Conservation (phyloP, 2,113 vertebrate species). For the Cryptotis parvus region DNA sequence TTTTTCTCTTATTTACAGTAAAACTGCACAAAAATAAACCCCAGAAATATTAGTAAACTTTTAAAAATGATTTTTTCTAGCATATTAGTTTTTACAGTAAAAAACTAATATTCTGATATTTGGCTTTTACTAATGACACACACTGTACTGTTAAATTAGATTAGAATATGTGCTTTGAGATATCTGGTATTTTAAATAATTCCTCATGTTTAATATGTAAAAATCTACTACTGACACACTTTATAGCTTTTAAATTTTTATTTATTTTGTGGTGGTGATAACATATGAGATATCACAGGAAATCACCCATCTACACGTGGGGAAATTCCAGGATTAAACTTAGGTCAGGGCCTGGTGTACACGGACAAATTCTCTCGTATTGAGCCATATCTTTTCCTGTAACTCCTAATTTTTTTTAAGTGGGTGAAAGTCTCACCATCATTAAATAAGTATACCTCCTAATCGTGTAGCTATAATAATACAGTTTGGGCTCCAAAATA, state of each 20-base stretch:
- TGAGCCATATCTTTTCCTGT: neutral
- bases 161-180: neutral
- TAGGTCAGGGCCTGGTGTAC: too few species aligned
- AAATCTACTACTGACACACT: neutral
- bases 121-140: neutral
- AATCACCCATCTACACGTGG: too few species aligned
- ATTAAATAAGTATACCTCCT: neutral
- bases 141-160: neutral
- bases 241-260: neutral
- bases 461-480: neutral
- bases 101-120: neutral
- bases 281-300: too few species aligned
- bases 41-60: too few species aligned
- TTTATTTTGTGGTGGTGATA: too few species aligned
- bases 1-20: neutral
- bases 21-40: neutral
- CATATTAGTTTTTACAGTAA: too few species aligned
- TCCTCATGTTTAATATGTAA: neutral
- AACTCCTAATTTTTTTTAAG: neutral
- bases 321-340: too few species aligned
- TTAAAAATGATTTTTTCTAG: too few species aligned
- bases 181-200: conserved; percentile 39
- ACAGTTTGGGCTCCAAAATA: neutral
- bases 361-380: too few species aligned
- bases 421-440: neutral